These are phyloP conservation scores for Carduelis carduelis DNA, from an alignment of 2,797 vertebrate genomes.

Conservation along the genomic window DNA sequence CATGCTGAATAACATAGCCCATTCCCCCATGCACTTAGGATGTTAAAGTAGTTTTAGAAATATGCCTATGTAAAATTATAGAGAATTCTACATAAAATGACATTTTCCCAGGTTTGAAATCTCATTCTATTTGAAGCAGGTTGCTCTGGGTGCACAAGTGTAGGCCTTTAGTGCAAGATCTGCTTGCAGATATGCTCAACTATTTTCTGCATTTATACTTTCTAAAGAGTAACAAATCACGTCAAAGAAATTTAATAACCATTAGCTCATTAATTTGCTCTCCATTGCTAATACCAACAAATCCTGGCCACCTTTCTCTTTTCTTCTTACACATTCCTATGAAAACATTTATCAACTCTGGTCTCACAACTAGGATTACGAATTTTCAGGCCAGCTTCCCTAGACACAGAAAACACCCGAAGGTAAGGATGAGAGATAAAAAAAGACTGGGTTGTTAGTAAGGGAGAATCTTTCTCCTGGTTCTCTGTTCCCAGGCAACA, in stretches of 20 bases:
- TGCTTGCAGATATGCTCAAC: neutral
- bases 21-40: neutral
- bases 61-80: neutral
- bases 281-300: neutral
- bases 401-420: neutral
- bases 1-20: neutral
- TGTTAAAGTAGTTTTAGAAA: neutral
- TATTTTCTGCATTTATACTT: neutral
- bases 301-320: neutral
- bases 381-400: neutral
- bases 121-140: neutral
- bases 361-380: neutral
- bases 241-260: neutral
- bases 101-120: neutral
- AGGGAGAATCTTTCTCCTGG: neutral
- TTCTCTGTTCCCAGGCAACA: neutral
- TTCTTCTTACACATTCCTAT: neutral
- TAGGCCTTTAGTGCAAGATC: neutral
- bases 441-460: neutral
- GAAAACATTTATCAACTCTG: neutral
- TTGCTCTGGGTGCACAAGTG: neutral
- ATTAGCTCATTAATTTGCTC: neutral
- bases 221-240: neutral
- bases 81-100: neutral
- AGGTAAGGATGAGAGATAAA: neutral